Evolutionary conservation across 2,113 vertebrate species (phyloP).

Genomic region (Pterocles burchelli): DNA sequence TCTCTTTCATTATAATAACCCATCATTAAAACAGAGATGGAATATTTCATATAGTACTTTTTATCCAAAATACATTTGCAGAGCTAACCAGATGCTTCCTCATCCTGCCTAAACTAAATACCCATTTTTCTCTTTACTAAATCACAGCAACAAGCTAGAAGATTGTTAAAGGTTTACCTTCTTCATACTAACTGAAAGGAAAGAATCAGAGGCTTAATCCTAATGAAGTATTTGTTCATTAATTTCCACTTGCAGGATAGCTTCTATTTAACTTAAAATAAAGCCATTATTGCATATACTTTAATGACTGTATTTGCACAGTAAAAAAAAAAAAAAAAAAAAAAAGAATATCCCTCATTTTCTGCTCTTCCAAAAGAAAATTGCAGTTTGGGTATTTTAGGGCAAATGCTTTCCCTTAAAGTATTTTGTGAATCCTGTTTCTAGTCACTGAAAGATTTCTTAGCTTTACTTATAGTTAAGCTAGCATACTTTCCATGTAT

Average conservation of each 20-base stretch:
- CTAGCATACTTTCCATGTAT: background rate
- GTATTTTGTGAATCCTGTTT: background rate
- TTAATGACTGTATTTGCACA: background rate
- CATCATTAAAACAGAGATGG: background rate
- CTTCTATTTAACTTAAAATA: background rate
- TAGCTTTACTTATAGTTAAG: background rate
- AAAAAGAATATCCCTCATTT: background rate
- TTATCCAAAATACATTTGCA: background rate
- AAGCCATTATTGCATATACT: background rate
- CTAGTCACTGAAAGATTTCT: background rate
- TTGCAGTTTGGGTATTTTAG: background rate
- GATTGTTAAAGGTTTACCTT: background rate
- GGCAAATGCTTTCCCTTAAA: background rate
- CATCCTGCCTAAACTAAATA: background rate
- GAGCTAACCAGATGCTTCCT: background rate
- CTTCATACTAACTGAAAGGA: background rate
- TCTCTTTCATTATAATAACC: background rate
- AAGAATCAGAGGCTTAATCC: background rate
- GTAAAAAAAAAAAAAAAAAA: background rate
- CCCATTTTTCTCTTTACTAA: background rate
- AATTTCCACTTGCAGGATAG: background rate
- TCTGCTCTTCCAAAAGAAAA: background rate
- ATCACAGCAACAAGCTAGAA: background rate
- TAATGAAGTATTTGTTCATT: background rate
- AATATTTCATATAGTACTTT: background rate